A percentile compares a stretch with the other conserved stretches of the same genome.
Conservation (phyloP, 2,797 vertebrate species). For the Lacerta viridis region DNA sequence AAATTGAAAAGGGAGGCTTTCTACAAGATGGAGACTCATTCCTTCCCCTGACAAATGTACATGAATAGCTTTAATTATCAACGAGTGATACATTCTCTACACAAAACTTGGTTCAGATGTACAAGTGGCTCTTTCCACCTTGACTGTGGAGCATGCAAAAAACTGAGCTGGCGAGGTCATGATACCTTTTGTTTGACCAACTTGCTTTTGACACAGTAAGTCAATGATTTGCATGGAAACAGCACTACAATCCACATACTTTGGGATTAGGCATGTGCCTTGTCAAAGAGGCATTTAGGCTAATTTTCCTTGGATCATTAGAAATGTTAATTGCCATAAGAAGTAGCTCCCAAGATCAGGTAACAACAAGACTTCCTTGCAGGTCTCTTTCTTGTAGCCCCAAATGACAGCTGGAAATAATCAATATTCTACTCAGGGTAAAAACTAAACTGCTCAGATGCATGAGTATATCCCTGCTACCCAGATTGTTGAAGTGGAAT, state of each 20-base stretch:
- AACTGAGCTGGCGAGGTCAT: no score
- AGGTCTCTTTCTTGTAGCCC: neutral
- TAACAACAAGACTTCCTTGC: neutral
- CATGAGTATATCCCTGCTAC: neutral
- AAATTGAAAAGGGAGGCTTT: constrained; percentile 39
- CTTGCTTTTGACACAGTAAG: no score
- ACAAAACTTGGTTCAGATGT: neutral
- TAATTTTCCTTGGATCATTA: neutral
- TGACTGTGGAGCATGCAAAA: neutral
- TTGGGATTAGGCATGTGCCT: no score
- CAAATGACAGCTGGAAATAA: neutral
- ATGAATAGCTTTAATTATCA: constrained; percentile 8
- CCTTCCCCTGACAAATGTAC: neutral
- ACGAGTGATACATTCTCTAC: neutral
- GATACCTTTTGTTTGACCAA: no score
- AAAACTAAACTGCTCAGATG: neutral
- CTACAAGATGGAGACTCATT: neutral
- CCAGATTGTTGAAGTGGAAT: neutral
- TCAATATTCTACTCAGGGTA: neutral
- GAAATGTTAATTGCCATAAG: neutral
- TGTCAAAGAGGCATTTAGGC: no score
- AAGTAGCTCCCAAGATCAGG: neutral
- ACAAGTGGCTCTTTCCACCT: neutral
- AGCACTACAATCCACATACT: no score
- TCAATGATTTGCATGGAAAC: no score